These are phyloP conservation scores for Rhopalosiphum maidis DNA, from an alignment of 1,140 invertebrate species.

Conservation along the genomic window DNA sequence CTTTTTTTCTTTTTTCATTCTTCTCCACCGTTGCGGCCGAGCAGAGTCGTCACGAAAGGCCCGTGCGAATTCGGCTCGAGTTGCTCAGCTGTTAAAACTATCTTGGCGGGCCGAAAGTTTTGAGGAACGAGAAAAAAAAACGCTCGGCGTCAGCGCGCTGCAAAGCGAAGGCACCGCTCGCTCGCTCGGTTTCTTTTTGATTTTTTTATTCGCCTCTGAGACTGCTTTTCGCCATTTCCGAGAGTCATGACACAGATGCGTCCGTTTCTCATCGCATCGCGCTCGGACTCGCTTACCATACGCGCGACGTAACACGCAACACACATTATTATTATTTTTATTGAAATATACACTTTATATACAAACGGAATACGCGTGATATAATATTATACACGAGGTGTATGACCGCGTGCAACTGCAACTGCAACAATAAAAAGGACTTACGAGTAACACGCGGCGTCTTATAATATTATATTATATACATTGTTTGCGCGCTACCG, in stretches of 20 bases:
- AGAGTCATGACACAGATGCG: background rate
- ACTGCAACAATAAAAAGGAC: too few species aligned
- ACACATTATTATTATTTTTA: background rate
- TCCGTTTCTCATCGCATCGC: background rate
- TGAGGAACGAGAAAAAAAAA: background rate
- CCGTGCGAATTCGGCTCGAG: background rate
- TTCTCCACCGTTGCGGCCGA: too few species aligned
- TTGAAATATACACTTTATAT: background rate
- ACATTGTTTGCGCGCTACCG: too few species aligned
- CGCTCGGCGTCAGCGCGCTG: background rate
- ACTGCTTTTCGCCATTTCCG: background rate
- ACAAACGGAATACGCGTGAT: background rate
- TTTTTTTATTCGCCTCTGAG: background rate
- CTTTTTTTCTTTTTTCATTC: background rate
- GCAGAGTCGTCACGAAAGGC: background rate
- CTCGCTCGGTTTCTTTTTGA: background rate
- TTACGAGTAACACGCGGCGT: too few species aligned
- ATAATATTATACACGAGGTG: too few species aligned
- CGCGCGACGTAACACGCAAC: background rate
- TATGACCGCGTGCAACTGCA: too few species aligned
- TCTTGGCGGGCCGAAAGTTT: conserved; percentile 25
- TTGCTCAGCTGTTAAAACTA: conserved; percentile 29
- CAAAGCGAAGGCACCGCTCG: background rate
- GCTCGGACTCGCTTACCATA: background rate
- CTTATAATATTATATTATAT: too few species aligned